Percentiles rank a stretch among this genome's conserved stretches.
Conservation (phyloP, 2,113 vertebrate species). For the Urocolius indicus region DNA sequence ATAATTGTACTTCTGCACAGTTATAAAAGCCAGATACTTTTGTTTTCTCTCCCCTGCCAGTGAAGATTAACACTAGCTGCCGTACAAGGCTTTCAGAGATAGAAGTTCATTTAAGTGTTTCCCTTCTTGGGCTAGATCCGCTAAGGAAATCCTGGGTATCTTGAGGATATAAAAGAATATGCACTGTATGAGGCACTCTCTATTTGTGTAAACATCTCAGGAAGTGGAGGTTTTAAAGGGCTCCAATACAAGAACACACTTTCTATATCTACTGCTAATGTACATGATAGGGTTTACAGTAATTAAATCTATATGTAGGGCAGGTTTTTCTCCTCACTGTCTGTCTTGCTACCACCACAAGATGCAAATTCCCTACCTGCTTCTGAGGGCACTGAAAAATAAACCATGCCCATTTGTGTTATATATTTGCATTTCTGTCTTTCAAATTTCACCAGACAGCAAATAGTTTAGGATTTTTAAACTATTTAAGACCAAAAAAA, state of each 20-base stretch:
- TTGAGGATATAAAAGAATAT: neutral
- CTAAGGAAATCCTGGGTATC: constrained; percentile 36
- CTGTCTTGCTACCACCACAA: neutral
- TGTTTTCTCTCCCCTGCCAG: neutral
- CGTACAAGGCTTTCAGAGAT: constrained; percentile 27
- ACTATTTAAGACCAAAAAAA: neutral
- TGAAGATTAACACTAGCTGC: constrained; percentile 20
- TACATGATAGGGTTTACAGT: neutral
- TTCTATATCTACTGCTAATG: neutral
- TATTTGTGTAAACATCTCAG: neutral
- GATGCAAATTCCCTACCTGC: neutral
- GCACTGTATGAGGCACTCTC: neutral
- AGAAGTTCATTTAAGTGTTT: neutral
- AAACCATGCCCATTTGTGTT: neutral
- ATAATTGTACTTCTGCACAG: neutral
- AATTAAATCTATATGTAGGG: neutral
- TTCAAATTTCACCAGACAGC: neutral
- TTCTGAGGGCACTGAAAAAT: neutral
- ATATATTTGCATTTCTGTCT: neutral
- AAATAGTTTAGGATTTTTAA: neutral
- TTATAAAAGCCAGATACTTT: constrained; percentile 40
- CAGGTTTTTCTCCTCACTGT: neutral
- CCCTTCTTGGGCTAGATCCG: constrained; percentile 47
- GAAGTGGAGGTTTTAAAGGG: neutral
- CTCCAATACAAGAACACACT: neutral